Evolutionary conservation across 2,888 invertebrate species (phyloP).

Genomic region (Drosophila kanekoi): DNA sequence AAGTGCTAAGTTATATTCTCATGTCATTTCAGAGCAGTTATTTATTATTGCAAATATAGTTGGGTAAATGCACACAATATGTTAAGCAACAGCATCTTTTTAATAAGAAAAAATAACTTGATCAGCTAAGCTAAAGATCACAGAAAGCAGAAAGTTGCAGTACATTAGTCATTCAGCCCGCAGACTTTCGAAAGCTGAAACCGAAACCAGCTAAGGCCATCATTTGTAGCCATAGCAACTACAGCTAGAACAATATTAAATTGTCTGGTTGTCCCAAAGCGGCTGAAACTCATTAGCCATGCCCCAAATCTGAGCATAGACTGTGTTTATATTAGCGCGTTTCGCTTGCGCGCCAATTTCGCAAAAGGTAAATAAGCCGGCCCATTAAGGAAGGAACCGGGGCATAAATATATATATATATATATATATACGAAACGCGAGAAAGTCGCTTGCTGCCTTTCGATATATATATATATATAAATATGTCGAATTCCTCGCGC

Average conservation of each 20-base stretch:
- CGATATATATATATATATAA: constrained; percentile 1
- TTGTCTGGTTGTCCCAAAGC: constrained; percentile 1
- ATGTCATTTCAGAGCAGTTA: too few species aligned
- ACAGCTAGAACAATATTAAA: constrained; percentile 8
- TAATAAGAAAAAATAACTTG: too few species aligned
- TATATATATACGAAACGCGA: constrained; percentile 3
- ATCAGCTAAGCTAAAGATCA: too few species aligned
- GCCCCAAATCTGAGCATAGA: constrained; percentile 30
- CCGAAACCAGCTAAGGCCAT: constrained; percentile 26
- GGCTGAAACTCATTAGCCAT: constrained; percentile 58
- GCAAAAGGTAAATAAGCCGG: constrained; percentile 58
- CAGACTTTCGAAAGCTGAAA: constrained; percentile 20
- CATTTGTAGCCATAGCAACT: constrained; percentile 24
- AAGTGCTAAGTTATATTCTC: background rate
- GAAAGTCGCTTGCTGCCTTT: constrained; percentile 32
- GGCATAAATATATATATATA: too few species aligned
- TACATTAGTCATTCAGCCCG: constrained; percentile 34
- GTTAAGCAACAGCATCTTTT: too few species aligned
- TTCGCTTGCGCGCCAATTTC: constrained; percentile 31
- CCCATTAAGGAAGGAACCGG: constrained; percentile 7
- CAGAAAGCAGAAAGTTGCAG: constrained; percentile 8
- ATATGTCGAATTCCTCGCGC: constrained; percentile 25
- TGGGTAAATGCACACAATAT: too few species aligned
- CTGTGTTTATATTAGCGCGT: constrained; percentile 33
- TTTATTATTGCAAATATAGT: too few species aligned